Conservation (phyloP, 1,140 invertebrate species). For the Trichomalopsis sarcophagae region DNA sequence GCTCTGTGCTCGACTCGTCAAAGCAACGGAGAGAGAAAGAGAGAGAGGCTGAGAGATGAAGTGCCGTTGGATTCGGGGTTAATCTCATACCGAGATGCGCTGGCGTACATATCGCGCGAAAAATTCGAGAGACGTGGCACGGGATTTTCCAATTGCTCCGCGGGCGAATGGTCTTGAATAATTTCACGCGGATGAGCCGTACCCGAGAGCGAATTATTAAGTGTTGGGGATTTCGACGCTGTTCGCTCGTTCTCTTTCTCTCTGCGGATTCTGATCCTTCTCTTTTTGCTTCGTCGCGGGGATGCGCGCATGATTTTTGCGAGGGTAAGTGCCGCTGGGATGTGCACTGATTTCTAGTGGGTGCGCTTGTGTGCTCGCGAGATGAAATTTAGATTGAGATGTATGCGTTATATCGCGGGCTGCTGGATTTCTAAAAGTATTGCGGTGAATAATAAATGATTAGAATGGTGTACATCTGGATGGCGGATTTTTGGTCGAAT, state of each 20-base stretch:
- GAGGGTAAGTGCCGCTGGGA: not conserved
- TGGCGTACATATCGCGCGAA: not conserved
- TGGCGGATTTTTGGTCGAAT: no score
- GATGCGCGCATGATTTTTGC: not conserved
- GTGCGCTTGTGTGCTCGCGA: no score
- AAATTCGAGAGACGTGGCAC: slow-evolving; percentile 5
- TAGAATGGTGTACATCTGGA: no score
- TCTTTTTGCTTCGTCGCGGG: not conserved
- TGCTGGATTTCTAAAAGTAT: no score
- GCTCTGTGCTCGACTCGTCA: not conserved
- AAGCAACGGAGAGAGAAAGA: not conserved
- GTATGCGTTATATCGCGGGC: no score
- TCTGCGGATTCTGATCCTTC: not conserved
- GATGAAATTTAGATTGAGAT: no score
- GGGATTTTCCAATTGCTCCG: not conserved
- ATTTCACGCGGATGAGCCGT: slow-evolving; percentile 16
- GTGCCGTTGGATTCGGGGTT: not conserved
- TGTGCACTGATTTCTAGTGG: no score
- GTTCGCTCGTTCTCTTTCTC: no score
- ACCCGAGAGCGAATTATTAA: not conserved
- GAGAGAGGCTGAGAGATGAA: not conserved
- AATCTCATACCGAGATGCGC: not conserved
- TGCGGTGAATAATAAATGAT: no score
- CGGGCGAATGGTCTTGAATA: slow-evolving; percentile 29
- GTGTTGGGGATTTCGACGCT: not conserved